Conservation (phyloP, 2,113 vertebrate species). For the Calyptomena viridis region DNA sequence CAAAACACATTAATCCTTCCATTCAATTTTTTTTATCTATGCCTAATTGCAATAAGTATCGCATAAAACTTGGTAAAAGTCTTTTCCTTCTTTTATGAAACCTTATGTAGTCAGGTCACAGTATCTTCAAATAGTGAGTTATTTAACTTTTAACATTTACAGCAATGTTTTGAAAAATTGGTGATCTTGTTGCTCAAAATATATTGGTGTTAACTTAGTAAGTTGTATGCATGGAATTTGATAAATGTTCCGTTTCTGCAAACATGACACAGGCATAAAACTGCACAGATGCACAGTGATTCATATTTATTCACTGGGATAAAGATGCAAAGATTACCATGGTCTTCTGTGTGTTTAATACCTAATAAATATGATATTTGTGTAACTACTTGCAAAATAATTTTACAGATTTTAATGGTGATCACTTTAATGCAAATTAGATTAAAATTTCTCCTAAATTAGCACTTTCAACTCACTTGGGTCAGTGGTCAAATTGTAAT, state of each 20-base stretch:
- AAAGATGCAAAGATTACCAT: background rate
- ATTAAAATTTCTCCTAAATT: background rate
- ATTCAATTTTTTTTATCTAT: background rate
- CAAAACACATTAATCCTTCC: background rate
- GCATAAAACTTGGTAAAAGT: background rate
- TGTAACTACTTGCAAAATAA: background rate
- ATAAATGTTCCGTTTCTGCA: background rate
- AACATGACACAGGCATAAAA: background rate
- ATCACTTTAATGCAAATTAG: background rate
- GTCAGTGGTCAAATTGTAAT: background rate
- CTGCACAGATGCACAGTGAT: background rate
- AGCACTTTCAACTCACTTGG: background rate
- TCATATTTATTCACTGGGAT: background rate
- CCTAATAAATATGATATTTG: background rate
- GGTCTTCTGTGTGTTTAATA: background rate
- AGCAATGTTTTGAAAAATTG: background rate
- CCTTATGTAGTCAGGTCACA: background rate
- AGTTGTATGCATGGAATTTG: background rate
- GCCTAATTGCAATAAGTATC: background rate
- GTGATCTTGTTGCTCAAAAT: background rate
- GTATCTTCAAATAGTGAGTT: background rate
- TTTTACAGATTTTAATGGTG: background rate
- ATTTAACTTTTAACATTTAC: background rate
- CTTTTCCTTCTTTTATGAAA: background rate
- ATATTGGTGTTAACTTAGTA: background rate